These are phyloP conservation scores for Macaria liturata DNA, from an alignment of 2,888 invertebrate species.

Conservation along the genomic window DNA sequence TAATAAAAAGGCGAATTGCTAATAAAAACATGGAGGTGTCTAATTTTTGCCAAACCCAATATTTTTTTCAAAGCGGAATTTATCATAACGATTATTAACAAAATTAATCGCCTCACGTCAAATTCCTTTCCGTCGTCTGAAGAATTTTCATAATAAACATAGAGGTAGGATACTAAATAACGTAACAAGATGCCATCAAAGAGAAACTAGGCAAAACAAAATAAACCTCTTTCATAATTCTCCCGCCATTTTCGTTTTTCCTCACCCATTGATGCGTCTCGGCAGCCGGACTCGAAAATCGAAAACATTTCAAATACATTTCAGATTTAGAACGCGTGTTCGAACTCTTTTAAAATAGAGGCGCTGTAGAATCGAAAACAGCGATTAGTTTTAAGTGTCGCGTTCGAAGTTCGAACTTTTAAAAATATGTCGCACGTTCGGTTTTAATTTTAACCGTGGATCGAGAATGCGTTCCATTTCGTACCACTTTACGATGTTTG, in stretches of 20 bases:
- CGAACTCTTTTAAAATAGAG: conserved; percentile 79
- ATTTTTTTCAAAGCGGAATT: conserved; percentile 3
- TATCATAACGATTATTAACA: conserved; percentile 18
- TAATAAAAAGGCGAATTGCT: too few relatives aligned
- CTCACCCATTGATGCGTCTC: conserved; percentile 60
- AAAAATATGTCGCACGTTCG: conserved; percentile 81
- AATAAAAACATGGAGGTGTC: too few relatives aligned
- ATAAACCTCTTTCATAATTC: conserved; percentile 60
- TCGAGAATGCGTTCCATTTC: conserved; percentile 72
- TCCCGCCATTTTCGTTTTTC: conserved; percentile 49
- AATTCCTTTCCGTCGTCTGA: conserved; percentile 19
- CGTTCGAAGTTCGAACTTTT: conserved; percentile 72
- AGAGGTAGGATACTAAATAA: conserved; percentile 30
- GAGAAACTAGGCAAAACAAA: conserved; percentile 43
- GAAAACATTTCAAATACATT: conserved; percentile 78
- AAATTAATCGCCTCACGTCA: conserved; percentile 18
- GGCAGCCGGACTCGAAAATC: conserved; percentile 66
- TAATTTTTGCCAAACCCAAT: too few relatives aligned
- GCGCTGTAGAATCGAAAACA: conserved; percentile 80
- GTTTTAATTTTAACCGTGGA: conserved; percentile 70
- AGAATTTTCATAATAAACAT: conserved; percentile 24
- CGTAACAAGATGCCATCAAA: conserved; percentile 39
- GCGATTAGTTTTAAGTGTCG: conserved; percentile 81
- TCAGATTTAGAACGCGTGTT: conserved; percentile 73
- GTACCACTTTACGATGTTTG: conserved; percentile 77